These are phyloP conservation scores for Heliconius cydno DNA, from an alignment of 2,888 invertebrate genomes.

Conservation along the genomic window DNA sequence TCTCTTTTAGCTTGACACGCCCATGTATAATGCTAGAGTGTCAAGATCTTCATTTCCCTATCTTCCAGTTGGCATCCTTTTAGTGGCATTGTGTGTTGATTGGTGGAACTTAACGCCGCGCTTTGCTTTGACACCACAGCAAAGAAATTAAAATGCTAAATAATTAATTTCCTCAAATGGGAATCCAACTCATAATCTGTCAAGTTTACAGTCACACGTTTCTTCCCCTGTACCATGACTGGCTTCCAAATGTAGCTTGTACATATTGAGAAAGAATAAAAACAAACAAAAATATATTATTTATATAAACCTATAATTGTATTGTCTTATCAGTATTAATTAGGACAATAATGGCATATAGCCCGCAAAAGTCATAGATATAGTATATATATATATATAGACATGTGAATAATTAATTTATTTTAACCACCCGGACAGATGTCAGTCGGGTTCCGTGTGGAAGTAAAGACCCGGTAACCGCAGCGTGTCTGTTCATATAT, in stretches of 20 bases:
- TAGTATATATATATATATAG: background rate
- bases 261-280: too few relatives aligned
- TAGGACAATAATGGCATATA: slow-evolving; percentile 11
- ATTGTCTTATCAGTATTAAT: too few relatives aligned
- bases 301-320: too few relatives aligned
- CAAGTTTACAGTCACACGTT: background rate
- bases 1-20: too few relatives aligned
- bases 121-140: background rate
- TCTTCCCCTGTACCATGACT: too few relatives aligned
- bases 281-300: too few relatives aligned
- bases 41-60: too few relatives aligned
- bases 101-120: background rate
- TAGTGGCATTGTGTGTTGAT: too few relatives aligned
- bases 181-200: background rate
- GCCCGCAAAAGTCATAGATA: background rate
- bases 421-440: slow-evolving; percentile 48
- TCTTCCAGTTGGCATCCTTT: too few relatives aligned
- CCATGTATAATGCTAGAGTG: too few relatives aligned
- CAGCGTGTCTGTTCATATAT: slow-evolving; percentile 40
- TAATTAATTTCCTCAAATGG: background rate
- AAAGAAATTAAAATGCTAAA: background rate
- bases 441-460: slow-evolving; percentile 45
- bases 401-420: slow-evolving; percentile 44
- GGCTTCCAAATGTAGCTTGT: too few relatives aligned
- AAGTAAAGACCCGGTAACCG: slow-evolving; percentile 46